These are phyloP conservation scores for Dioctria linearis DNA, from an alignment of 2,888 invertebrate species.

Conservation along the genomic window DNA sequence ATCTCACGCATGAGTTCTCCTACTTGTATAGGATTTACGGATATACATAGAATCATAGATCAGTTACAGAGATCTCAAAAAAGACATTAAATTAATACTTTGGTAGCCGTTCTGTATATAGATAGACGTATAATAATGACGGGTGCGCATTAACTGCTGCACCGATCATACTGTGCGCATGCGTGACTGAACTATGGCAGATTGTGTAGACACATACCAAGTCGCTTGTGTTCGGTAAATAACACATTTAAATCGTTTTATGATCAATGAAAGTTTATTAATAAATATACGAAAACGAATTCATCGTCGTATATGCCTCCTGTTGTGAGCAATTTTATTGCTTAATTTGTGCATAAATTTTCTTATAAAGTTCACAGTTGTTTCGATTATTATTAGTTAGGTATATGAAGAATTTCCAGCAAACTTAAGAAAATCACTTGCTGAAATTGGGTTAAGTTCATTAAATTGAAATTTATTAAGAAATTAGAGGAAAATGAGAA, in stretches of 20 bases:
- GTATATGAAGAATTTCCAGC: too few species aligned
- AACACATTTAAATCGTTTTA: conserved; percentile 13
- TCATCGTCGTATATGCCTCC: conserved; percentile 27
- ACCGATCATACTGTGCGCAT: not conserved
- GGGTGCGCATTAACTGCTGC: not conserved
- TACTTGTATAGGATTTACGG: conserved; percentile 1
- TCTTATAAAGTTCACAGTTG: too few species aligned
- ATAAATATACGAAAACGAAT: conserved; percentile 39
- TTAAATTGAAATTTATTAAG: too few species aligned
- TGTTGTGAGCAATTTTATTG: conserved; percentile 33
- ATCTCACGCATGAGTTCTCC: not conserved
- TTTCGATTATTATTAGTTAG: too few species aligned
- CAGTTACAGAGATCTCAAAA: not conserved
- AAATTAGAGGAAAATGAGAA: too few species aligned
- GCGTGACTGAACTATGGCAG: conserved; percentile 20
- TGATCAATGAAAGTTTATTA: conserved; percentile 29
- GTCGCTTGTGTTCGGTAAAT: conserved; percentile 1
- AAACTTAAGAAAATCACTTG: too few species aligned
- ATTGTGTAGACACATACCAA: conserved; percentile 9
- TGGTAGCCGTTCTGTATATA: too few species aligned
- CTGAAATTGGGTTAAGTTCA: too few species aligned
- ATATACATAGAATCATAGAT: not conserved
- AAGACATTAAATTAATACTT: too few species aligned
- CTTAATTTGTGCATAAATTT: conserved; percentile 2
- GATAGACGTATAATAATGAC: not conserved